Conservation (phyloP, 2,113 vertebrate genomes). For the Neolamprologus sp. region DNA sequence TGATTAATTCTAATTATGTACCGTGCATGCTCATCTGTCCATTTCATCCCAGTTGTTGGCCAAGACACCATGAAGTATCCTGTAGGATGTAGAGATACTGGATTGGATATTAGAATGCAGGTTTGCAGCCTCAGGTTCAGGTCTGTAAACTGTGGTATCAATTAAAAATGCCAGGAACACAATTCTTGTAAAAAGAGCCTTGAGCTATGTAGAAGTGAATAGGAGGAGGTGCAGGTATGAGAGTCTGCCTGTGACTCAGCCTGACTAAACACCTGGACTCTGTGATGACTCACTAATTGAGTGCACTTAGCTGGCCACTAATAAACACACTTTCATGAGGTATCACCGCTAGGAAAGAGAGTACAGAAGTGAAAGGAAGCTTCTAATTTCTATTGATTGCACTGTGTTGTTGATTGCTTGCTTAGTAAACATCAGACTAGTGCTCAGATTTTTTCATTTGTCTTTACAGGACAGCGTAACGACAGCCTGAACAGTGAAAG, state of each 20-base stretch:
- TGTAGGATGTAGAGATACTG: not conserved
- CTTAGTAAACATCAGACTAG: not conserved
- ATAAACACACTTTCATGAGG: not conserved
- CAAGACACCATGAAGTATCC: not conserved
- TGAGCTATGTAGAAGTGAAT: not conserved
- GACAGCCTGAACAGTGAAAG: not conserved
- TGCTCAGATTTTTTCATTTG: not conserved
- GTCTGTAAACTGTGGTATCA: not conserved
- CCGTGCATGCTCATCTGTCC: not conserved
- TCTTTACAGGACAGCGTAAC: constrained; percentile 34
- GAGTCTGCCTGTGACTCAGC: constrained; percentile 32
- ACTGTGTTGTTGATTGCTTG: not conserved
- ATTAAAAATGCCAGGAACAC: constrained; percentile 7
- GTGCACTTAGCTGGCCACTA: not conserved
- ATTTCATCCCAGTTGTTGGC: not conserved
- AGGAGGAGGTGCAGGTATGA: not conserved
- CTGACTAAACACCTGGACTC: constrained; percentile 58
- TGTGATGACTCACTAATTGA: constrained; percentile 27
- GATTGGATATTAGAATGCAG: not conserved
- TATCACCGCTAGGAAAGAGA: not conserved
- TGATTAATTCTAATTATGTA: not conserved
- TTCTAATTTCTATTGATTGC: not conserved
- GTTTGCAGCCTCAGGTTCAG: not conserved
- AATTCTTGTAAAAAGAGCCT: constrained; percentile 28
- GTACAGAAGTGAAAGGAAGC: constrained; percentile 2